Base-by-base conservation (phyloP, 2,797 vertebrate species). In the Protosalanx chinensis region DNA sequence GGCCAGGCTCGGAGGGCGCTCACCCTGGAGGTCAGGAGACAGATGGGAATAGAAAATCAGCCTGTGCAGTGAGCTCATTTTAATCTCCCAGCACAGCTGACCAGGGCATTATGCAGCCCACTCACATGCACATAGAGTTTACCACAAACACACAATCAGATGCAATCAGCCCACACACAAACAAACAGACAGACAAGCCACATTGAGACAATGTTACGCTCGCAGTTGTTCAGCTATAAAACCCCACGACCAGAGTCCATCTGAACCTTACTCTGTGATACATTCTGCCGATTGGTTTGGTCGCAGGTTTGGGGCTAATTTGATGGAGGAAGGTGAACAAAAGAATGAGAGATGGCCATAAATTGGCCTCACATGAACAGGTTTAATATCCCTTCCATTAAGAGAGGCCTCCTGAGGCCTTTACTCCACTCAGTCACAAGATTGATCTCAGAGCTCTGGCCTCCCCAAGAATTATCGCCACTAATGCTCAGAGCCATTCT, bases 1-100 rank as follows among this genome's bases (percentile, higher is more conserved):
- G 64, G 65, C 13, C 49, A 30, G 65, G 65, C 5, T 10, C 23
- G 76, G 79, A 79, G 80, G 76, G 82, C 83, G 80, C 78, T 81
- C 84, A 84, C 86, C 76, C 76, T 76, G 85, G 89, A 91, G 91
- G 90, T 93, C 91, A 91, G 88, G 84, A 91, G 89, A 92, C 91
- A 92, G 91, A 92, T 92, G 90, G 91, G 89, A 87, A 90, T 90
- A 86, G 87, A 90, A 12, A 91, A 90, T 91, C 87, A 92, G 88
- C 82, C 83, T 85, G 81, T 81, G 8, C 41, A 70, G 81, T 77
- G 82, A 85, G 84, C 88, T 88, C 86, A 91, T 90, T 90, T 90
- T 88, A 92, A 92, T 91, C 88, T 74, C 72, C 63, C 78, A 20
- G 41, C 82, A 76, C 88, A 90, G 86, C 87, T 91, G 88, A 92